Conservation (phyloP, 2,797 vertebrate species). For the Orientallactaga sibirica region DNA sequence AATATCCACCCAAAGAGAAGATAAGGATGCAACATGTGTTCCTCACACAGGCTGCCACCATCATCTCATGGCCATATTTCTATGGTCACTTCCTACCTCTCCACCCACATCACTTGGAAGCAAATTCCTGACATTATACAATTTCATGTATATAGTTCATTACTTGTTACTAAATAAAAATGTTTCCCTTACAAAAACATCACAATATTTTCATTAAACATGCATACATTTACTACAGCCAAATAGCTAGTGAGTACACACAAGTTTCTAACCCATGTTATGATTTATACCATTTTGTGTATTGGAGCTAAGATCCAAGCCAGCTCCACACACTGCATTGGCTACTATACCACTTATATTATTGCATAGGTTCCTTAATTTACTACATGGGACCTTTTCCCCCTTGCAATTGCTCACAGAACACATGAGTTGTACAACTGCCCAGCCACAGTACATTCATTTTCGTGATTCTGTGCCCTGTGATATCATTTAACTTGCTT, state of each 20-base stretch:
- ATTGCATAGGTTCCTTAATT: not conserved
- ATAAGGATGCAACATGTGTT: not conserved
- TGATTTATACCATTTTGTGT: slow-evolving; percentile 9
- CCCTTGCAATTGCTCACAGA: not conserved
- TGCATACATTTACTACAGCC: not conserved
- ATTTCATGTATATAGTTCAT: slow-evolving; percentile 6
- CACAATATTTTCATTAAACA: not conserved
- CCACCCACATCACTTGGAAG: not conserved
- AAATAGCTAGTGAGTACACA: not conserved
- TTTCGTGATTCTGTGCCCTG: not conserved
- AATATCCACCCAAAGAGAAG: not conserved
- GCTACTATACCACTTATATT: not conserved
- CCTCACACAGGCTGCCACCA: not conserved
- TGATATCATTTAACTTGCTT: not conserved
- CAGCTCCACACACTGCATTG: not conserved
- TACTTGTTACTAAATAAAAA: slow-evolving; percentile 21
- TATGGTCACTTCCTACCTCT: not conserved
- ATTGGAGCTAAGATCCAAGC: slow-evolving; percentile 12
- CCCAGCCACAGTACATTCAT: not conserved
- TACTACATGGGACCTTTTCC: not conserved
- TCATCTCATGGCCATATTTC: not conserved
- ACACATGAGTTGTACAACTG: no score
- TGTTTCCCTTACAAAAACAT: not conserved
- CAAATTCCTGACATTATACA: not conserved
- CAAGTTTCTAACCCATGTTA: not conserved